Base-by-base conservation (phyloP, 2,113 vertebrate species). In the Hucho hucho region DNA sequence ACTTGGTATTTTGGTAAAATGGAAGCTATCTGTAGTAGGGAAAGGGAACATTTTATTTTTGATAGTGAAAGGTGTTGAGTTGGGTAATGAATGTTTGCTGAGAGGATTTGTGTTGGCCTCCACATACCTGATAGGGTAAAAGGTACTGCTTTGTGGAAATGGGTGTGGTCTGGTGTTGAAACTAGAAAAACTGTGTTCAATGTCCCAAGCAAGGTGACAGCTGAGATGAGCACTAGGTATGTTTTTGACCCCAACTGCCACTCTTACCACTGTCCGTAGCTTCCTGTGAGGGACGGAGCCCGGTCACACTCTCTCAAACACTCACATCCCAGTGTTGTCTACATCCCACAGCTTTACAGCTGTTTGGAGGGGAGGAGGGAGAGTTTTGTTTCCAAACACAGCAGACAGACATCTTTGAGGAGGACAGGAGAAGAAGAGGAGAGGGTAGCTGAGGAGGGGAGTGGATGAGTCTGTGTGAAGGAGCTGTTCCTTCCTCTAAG, bases 301-400 rank as follows among this genome's bases (percentile, higher is more conserved):
- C 71, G 16, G 12, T 56, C 29, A 69, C 67, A 46, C 43, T 7
- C 6, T 24, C n/a, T 25, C 67, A 47, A 3, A 47, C 67, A 47
- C 29, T 20, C 18, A 26, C 89, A 87, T 80, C 66, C 83, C 26
- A 22, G 80, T 81, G 87, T 88, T 76, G 85, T 76, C 70, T 49
- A 43, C 61, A 66, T 72, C 66, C 66, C 6, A 26, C 53, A 75
- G 68, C 65, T 63, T 66, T 9, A 13, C 91, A 92, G 89, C 93
- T 92, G 91, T 91, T 87, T 91, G 92, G 91, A 81, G 73, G 6
- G 61, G 59, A 22, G 61, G 61, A n/a, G 25, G 63, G 64, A 79
- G n/a, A 9, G 37, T 1, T 37, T 91, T 90, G 88, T 89, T 80
- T 86, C 87, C 24, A 79, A 86, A 69, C 47, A 70, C 28, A 68